phyloP scores from a whole-genome alignment of 2,888 invertebrate species.

The Buathra laborator region DNA sequence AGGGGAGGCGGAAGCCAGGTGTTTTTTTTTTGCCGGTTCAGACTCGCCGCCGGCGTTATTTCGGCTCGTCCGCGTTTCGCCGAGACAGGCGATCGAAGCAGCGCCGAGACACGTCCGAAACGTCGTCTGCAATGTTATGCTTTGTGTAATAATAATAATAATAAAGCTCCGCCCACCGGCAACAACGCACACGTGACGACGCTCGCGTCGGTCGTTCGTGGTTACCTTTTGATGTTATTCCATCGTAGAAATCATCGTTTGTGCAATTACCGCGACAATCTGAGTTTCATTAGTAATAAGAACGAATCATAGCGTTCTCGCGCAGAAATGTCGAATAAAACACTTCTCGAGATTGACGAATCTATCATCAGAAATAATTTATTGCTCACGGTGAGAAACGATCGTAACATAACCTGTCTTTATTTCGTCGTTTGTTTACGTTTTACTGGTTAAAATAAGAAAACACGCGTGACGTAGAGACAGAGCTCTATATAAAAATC shows the following conservation, averaged over 20 bases:
- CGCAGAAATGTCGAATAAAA: slow-evolving; percentile 82
- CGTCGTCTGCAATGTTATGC: not conserved
- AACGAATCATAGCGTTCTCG: not conserved
- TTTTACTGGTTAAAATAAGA: slow-evolving; percentile 8
- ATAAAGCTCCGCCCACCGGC: not conserved
- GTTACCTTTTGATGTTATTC: not conserved
- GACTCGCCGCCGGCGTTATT: not conserved
- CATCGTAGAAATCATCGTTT: slow-evolving; percentile 38
- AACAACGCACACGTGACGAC: not conserved
- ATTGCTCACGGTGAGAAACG: slow-evolving; percentile 80
- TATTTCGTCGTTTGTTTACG: not conserved
- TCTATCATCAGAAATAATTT: slow-evolving; percentile 88
- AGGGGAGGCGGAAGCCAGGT: not conserved
- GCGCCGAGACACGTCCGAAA: not conserved
- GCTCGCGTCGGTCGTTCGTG: not conserved
- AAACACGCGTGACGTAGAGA: not conserved
- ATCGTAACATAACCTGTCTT: not conserved
- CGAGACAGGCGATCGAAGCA: not conserved
- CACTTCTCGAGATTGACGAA: slow-evolving; percentile 88
- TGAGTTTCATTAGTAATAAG: not conserved
- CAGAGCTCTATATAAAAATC: not conserved
- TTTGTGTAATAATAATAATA: not conserved
- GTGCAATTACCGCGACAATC: not conserved
- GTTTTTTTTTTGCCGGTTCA: not conserved
- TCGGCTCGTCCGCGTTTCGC: not conserved